These are phyloP conservation scores for Aquatica leii DNA, from an alignment of 2,888 invertebrate species.

Conservation along the genomic window DNA sequence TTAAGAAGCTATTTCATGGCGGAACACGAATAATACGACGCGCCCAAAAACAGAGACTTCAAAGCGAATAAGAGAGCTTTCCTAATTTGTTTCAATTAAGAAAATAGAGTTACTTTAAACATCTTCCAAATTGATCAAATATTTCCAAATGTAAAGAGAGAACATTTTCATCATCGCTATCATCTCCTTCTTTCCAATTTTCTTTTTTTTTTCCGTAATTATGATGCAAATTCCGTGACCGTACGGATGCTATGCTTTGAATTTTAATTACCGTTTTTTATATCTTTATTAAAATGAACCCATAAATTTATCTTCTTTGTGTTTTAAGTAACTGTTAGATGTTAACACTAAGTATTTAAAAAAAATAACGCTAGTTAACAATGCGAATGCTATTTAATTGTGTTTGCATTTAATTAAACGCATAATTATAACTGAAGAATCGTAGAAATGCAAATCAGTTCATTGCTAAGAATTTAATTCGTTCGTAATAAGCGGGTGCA, in stretches of 20 bases:
- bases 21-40: conserved; percentile 57
- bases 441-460: conserved; percentile 48
- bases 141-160: conserved; percentile 32
- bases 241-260: background rate
- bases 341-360: conserved; percentile 29
- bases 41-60: conserved; percentile 51
- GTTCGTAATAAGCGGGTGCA: conserved; percentile 39
- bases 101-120: conserved; percentile 56
- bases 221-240: conserved; percentile 21
- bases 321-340: conserved; percentile 25
- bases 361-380: conserved; percentile 27
- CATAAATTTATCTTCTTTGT: conserved; percentile 24
- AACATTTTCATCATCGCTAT: conserved; percentile 23
- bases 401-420: conserved; percentile 49
- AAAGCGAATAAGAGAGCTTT: conserved; percentile 52
- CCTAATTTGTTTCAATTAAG: conserved; percentile 59
- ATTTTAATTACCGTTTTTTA: conserved; percentile 25
- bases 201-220: conserved; percentile 19
- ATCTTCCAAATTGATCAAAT: conserved; percentile 44
- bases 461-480: conserved; percentile 47
- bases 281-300: conserved; percentile 27
- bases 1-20: conserved; percentile 58
- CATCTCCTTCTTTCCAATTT: conserved; percentile 12
- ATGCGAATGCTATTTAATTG: conserved; percentile 43
- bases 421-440: conserved; percentile 40